Evolutionary conservation across 2,113 vertebrate genomes (phyloP).

Genomic region (Gallinago paraguaiae): DNA sequence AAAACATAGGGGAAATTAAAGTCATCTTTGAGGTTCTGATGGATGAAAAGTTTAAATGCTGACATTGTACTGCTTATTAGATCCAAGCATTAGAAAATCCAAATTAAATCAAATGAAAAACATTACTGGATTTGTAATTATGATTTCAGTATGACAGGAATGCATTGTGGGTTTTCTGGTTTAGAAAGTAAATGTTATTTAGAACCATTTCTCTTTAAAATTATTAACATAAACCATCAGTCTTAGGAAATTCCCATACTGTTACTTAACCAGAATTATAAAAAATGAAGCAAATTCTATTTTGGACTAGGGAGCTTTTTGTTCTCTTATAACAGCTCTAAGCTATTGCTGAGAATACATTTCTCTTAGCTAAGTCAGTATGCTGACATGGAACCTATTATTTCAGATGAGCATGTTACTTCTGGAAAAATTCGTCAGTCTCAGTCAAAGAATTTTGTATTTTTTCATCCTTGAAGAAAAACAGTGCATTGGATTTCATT

Average conservation of each 20-base stretch:
- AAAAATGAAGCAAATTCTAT: not conserved
- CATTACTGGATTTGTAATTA: not conserved
- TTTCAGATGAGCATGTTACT: not conserved
- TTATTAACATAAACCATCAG: not conserved
- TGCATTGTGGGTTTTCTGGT: not conserved
- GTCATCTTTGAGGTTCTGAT: not conserved
- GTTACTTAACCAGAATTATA: not conserved
- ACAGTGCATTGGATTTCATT: not conserved
- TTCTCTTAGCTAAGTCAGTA: not conserved
- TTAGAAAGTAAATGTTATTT: not conserved
- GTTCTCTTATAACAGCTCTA: not conserved
- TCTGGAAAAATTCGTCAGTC: not conserved
- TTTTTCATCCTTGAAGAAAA: not conserved
- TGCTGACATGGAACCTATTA: not conserved
- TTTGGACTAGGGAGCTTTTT: not conserved
- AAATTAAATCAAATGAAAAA: not conserved
- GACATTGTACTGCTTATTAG: not conserved
- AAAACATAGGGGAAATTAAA: not conserved
- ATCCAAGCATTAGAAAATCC: not conserved
- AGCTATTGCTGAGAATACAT: not conserved
- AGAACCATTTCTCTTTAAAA: not conserved
- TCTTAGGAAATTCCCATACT: not conserved
- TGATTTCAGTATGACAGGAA: not conserved
- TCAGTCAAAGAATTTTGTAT: not conserved
- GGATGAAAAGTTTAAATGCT: not conserved